Evolutionary conservation across 2,797 vertebrate genomes (phyloP).

Genomic region (Diplodus sargus): DNA sequence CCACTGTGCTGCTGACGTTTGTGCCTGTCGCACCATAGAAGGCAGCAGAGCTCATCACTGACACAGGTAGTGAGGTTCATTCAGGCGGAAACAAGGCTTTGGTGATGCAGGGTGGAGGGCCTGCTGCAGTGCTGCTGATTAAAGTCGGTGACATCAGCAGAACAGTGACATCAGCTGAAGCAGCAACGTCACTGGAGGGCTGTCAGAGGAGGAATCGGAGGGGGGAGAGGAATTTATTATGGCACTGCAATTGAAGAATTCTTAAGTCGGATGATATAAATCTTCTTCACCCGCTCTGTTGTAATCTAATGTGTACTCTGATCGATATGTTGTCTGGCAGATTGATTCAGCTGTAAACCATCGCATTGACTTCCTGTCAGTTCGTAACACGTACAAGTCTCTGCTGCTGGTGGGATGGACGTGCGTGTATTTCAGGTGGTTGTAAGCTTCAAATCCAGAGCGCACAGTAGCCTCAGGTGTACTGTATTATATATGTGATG

Average conservation of each 20-base stretch:
- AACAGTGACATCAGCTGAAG: conserved; percentile 40
- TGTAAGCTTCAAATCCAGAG: conserved; percentile 10
- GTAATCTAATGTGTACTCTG: not conserved
- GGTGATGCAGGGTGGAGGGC: conserved; percentile 50
- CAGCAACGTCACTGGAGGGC: conserved; percentile 37
- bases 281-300: conserved; percentile 5
- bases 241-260: not conserved
- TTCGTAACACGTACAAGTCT: conserved; percentile 5
- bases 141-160: conserved; percentile 61
- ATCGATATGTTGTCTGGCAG: not conserved
- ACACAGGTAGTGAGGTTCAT: conserved; percentile 54
- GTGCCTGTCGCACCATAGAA: not conserved
- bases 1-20: conserved; percentile 25
- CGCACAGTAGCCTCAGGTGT: not conserved
- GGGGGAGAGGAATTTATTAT: not conserved
- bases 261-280: not conserved
- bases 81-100: conserved; percentile 40
- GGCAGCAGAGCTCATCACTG: conserved; percentile 48
- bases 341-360: conserved; percentile 39
- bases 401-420: not conserved
- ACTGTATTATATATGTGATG: conserved; percentile 32
- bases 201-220: conserved; percentile 8
- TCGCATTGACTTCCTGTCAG: conserved; percentile 21
- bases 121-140: conserved; percentile 71
- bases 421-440: not conserved